Conservation (phyloP, 2,113 vertebrate species). For the Hylia prasina region DNA sequence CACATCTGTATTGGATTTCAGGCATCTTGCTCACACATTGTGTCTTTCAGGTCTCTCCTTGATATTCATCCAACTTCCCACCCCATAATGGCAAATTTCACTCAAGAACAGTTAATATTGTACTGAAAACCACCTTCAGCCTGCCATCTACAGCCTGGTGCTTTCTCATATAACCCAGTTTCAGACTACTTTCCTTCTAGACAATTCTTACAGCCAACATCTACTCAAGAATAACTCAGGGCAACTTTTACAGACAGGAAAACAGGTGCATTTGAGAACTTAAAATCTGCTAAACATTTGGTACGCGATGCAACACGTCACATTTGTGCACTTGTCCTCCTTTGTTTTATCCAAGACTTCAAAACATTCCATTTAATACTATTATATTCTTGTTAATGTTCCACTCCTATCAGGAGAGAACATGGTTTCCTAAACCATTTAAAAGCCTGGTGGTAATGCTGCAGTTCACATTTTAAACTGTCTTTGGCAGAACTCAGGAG, state of each 20-base stretch:
- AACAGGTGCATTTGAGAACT: neutral
- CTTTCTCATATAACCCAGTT: neutral
- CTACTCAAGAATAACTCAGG: slow-evolving; percentile 15
- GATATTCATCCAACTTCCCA: neutral
- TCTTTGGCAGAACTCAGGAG: slow-evolving; percentile 21
- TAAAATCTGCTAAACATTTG: slow-evolving; percentile 30
- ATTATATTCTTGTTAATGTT: neutral
- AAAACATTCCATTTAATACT: slow-evolving; percentile 24
- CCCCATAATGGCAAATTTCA: neutral
- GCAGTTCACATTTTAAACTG: slow-evolving; percentile 17
- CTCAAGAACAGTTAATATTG: neutral
- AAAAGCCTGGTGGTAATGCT: slow-evolving; percentile 15
- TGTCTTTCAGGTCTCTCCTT: neutral
- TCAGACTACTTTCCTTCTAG: neutral
- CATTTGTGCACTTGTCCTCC: slow-evolving; percentile 2
- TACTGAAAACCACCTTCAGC: neutral
- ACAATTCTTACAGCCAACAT: neutral
- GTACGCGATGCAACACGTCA: neutral
- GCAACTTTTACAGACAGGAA: neutral
- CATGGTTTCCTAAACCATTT: slow-evolving; percentile 38
- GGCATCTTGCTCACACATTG: neutral
- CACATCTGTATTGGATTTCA: neutral
- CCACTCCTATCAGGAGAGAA: neutral
- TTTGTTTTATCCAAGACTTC: neutral
- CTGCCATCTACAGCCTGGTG: neutral